Conservation (phyloP, 1,140 invertebrate species). For the Heliconius eleuchia region DNA sequence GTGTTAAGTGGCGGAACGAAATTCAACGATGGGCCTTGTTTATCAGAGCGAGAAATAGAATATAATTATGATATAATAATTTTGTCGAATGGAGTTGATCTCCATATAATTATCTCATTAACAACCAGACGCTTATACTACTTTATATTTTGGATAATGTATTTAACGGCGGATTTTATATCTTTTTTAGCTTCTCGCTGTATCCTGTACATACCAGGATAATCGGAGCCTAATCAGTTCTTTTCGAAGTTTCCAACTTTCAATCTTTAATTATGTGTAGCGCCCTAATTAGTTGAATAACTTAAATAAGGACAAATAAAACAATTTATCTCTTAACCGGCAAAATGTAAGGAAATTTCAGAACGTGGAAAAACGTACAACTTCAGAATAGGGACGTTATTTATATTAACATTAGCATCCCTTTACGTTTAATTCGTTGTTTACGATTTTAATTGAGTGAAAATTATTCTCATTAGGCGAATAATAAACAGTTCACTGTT, state of each 20-base stretch:
- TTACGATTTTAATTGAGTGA: constrained; percentile 19
- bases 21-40: no score
- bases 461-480: neutral
- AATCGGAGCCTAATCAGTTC: no score
- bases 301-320: constrained; percentile 4
- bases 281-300: neutral
- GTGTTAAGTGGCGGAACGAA: no score
- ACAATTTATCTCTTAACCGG: constrained; percentile 4
- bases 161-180: no score
- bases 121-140: no score
- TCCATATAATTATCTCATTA: no score
- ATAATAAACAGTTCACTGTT: neutral
- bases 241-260: neutral
- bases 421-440: constrained; percentile 18
- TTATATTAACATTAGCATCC: constrained; percentile 18
- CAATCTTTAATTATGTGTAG: neutral
- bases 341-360: constrained; percentile 10
- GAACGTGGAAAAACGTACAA: neutral
- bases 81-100: no score
- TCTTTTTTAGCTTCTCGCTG: no score
- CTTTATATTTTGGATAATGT: no score
- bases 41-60: no score
- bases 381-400: constrained; percentile 16
- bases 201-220: no score
- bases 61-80: no score